Evolutionary conservation across 2,888 invertebrate genomes (phyloP).

Genomic region (Aproaerema taeniolella): DNA sequence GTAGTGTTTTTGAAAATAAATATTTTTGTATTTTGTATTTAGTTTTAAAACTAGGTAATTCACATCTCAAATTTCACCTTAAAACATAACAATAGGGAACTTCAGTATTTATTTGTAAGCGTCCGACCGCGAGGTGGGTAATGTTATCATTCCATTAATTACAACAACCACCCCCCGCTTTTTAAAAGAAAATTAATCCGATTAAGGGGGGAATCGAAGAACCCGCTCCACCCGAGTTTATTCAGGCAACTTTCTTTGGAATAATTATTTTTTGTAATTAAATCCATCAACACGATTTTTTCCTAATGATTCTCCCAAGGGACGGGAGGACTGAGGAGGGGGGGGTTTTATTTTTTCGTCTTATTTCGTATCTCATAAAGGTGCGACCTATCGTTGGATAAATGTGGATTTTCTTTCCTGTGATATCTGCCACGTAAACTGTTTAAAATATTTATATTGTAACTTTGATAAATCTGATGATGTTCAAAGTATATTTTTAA

Average conservation of each 20-base stretch:
- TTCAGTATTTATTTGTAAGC: constrained; percentile 30
- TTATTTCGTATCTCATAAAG: constrained; percentile 40
- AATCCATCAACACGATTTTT: constrained; percentile 79
- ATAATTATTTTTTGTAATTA: constrained; percentile 78
- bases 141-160: constrained; percentile 78
- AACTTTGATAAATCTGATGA: no score
- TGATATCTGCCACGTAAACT: neutral
- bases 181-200: constrained; percentile 77
- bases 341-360: constrained; percentile 49
- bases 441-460: neutral
- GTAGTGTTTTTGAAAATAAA: no score
- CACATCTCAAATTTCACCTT: no score
- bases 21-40: no score
- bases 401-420: constrained; percentile 26
- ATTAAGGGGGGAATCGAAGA: constrained; percentile 75
- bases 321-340: constrained; percentile 40
- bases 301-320: constrained; percentile 75
- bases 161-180: constrained; percentile 71
- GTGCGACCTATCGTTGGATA: constrained; percentile 25
- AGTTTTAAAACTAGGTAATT: no score
- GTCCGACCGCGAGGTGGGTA: constrained; percentile 67
- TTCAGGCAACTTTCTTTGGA: constrained; percentile 74
- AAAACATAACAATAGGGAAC: constrained; percentile 1
- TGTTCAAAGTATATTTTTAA: no score
- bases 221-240: constrained; percentile 74